Base-by-base conservation (phyloP, 2,888 invertebrate genomes). In the Venusia cambrica region DNA sequence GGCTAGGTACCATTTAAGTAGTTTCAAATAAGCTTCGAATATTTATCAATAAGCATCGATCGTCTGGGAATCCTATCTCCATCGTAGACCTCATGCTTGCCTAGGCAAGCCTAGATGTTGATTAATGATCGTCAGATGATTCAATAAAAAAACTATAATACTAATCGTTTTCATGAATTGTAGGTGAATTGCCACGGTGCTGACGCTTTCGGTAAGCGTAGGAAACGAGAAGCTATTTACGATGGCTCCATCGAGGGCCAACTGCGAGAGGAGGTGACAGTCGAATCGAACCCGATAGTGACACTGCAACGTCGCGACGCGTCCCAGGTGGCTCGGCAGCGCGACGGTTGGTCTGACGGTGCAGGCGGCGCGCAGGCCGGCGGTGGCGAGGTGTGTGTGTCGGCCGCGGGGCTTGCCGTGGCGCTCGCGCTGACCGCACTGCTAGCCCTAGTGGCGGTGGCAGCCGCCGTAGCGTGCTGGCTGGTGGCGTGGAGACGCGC, bases 401-500 rank as follows among this genome's bases (percentile, higher is more conserved):
- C 97, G 35, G 96, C 95, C 89, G 94, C 97, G 57, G 96, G 97
- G 47, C 92, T 97, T 66, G 95, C 97, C 55, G 95, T 97, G 63
- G 96, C 97, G 51, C 88, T 97, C 62, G 94, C 97, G 47, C 93
- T 97, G 70, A 97, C 97, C 50, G 97, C 97, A 27, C 89, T 97
- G 44, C 83, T 97, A 65, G 97, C 97, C 38, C 89, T 97, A 48
- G 97, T 97, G 39, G 97, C 97, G 37, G 97, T 97, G 36, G 97
- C 97, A 12, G 95, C 97, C 28, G 97, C 97, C 36, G 97, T 97
- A 38, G 97, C 96, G 45, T 97, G 97, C 80, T 97, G 97, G 97
- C 89, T 97, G 50, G 95, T 97, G 91, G 97, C 97, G 57, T 97
- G 97, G 87, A 88, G 97, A 53, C 91, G 96, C 57, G 91, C 94